These are phyloP conservation scores for Lepidotrigona ventralis DNA, from an alignment of 1,140 invertebrate genomes.

Conservation along the genomic window DNA sequence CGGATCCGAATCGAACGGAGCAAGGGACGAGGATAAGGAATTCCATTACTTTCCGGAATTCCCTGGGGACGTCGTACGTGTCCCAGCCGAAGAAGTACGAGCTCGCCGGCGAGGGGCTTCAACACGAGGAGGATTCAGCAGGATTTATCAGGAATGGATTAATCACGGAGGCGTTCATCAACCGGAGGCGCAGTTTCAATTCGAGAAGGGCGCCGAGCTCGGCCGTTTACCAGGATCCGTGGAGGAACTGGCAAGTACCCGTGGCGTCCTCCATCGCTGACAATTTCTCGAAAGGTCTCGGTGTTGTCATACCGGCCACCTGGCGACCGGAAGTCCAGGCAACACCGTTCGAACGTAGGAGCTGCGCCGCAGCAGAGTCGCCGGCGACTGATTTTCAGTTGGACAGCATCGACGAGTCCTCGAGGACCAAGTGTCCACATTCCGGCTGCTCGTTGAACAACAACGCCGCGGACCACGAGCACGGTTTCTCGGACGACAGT, in stretches of 20 bases:
- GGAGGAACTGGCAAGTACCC: slow-evolving; percentile 39
- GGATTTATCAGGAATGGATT: slow-evolving; percentile 39
- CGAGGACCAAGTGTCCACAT: background rate
- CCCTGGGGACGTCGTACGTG: slow-evolving; percentile 63
- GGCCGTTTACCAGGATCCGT: slow-evolving; percentile 17
- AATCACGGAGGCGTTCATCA: slow-evolving; percentile 53
- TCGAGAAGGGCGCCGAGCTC: background rate
- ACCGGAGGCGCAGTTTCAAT: slow-evolving; percentile 29
- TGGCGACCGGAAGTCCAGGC: background rate
- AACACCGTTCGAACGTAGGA: background rate
- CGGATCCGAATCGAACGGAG: slow-evolving; percentile 30
- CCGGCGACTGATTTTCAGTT: background rate
- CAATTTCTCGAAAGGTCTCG: background rate
- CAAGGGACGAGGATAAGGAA: slow-evolving; percentile 42
- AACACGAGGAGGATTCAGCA: background rate
- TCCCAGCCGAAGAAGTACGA: slow-evolving; percentile 46
- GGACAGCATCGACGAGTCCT: background rate
- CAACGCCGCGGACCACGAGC: slow-evolving; percentile 21
- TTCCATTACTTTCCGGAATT: slow-evolving; percentile 67
- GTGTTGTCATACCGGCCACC: background rate
- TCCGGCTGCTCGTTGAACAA: background rate
- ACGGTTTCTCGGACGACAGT: slow-evolving; percentile 71
- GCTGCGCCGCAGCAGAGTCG: background rate
- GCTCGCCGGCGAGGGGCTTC: background rate
- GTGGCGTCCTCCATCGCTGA: background rate